phyloP scores from a whole-genome alignment of 35 echinoderm and acorn worm genomes.

The Chiridota heheva region DNA sequence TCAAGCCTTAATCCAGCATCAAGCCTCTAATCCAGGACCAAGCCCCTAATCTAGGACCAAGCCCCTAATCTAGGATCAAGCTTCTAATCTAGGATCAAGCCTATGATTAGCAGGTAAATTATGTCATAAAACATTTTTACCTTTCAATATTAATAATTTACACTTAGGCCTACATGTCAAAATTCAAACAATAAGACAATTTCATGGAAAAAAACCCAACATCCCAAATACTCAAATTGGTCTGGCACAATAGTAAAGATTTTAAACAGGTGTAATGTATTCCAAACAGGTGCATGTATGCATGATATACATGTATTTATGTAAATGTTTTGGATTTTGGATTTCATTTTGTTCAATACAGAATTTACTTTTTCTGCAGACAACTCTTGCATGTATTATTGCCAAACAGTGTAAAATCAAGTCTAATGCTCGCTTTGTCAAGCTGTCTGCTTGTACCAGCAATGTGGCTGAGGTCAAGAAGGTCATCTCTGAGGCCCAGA shows the following conservation, averaged over 20 bases:
- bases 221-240: background rate
- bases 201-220: background rate
- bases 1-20: no score
- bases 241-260: background rate
- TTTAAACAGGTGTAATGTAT: background rate
- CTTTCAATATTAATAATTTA: no score
- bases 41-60: no score
- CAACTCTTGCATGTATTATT: constrained; percentile 82
- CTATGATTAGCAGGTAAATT: no score
- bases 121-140: no score
- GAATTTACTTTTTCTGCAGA: constrained; percentile 45
- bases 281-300: background rate
- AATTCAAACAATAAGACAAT: background rate
- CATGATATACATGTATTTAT: background rate
- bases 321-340: background rate
- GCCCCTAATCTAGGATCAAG: no score
- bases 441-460: constrained; percentile 79
- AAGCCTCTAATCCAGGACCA: no score
- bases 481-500: constrained; percentile 63
- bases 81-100: no score
- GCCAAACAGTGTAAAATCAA: constrained; percentile 62
- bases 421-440: constrained; percentile 59
- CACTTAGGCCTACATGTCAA: no score
- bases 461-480: constrained; percentile 86
- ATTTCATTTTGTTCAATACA: background rate